A percentile compares a stretch with the other conserved stretches of the same genome.
Conservation (phyloP, 1,140 invertebrate genomes). For the Papilio xuthus region DNA sequence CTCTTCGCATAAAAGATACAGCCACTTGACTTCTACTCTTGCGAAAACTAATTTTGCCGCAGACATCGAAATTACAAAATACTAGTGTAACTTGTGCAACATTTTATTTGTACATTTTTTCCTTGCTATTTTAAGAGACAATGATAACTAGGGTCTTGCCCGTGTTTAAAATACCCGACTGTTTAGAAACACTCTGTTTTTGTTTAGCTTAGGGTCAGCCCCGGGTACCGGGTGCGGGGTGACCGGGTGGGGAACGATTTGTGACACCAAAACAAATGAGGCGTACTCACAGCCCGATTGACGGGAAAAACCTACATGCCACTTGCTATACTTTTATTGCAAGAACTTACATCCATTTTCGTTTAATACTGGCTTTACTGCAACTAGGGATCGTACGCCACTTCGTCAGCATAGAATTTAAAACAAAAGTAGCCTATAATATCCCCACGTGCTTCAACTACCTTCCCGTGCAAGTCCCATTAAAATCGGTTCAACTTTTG, state of each 20-base stretch:
- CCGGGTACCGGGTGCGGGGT: constrained; percentile 10
- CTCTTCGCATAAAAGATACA: constrained; percentile 65
- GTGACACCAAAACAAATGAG: constrained; percentile 69
- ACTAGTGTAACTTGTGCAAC: constrained; percentile 45
- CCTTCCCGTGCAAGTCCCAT: too few species aligned
- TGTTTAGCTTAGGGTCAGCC: constrained; percentile 53
- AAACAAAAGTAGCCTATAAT: too few species aligned
- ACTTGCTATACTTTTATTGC: constrained; percentile 17
- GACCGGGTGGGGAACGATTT: constrained; percentile 50
- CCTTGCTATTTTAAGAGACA: constrained; percentile 35
- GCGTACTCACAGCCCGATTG: constrained; percentile 54
- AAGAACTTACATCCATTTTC: background rate
- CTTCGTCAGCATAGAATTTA: too few species aligned
- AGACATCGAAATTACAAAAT: constrained; percentile 62
- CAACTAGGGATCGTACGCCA: too few species aligned
- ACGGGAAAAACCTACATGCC: constrained; percentile 44
- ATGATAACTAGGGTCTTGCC: constrained; percentile 22
- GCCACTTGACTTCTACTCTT: constrained; percentile 57
- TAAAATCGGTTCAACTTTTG: too few species aligned
- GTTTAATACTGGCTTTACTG: background rate
- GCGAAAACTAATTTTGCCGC: constrained; percentile 60
- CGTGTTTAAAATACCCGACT: constrained; percentile 43
- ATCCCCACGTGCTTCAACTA: background rate
- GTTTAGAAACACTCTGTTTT: constrained; percentile 66
- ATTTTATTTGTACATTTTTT: constrained; percentile 40